Base-by-base conservation (phyloP, 2,888 invertebrate species). In the Sipha maydis region DNA sequence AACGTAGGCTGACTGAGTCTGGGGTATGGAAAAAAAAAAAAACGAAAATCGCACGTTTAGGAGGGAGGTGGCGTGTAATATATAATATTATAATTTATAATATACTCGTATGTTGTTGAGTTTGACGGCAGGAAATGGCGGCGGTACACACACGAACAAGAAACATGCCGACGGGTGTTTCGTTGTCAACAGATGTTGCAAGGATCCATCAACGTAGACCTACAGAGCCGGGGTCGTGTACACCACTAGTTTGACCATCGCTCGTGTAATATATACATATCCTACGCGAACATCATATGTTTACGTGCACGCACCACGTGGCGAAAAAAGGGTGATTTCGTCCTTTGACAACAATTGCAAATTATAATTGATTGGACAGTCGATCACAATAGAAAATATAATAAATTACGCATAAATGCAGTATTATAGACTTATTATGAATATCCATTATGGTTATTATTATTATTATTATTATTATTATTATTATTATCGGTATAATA, bases 111-210 rank as follows among this genome's bases (percentile, higher is more conserved):
- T 21, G 61, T 61, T 61, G 61, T 21, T 25, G 61, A 25, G 69
- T n/a, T 28, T 28, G 69, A 69, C 69, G 69, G 61, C 61, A 69
- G 69, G 69, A 69, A 69, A 69, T 69, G 69, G 28, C 69, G n/a
- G 69, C n/a, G 48, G 48, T 48, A 28, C 69, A 69, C 69, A 11
- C 1, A 28, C 28, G 7, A 0, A 28, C 9, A 9, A 11, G n/a
- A 11, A 1, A 31, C 31, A 11, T 9, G n/a, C 7, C 17, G 48
- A 41, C 85, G 69, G 56, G 85, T 78, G 83, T 77, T 69, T 79
- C 80, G 80, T 73, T 75, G 75, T 88, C 79, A 80, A 88, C 86
- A 80, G 86, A 88, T 88, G 86, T 88, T 88, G 41, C 80, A 73
- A n/a, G 80, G 21, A 86, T 86, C 79, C 86, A 79, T 88, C 86